Base-by-base conservation (phyloP, 2,797 vertebrate species). In the Anabas testudineus region DNA sequence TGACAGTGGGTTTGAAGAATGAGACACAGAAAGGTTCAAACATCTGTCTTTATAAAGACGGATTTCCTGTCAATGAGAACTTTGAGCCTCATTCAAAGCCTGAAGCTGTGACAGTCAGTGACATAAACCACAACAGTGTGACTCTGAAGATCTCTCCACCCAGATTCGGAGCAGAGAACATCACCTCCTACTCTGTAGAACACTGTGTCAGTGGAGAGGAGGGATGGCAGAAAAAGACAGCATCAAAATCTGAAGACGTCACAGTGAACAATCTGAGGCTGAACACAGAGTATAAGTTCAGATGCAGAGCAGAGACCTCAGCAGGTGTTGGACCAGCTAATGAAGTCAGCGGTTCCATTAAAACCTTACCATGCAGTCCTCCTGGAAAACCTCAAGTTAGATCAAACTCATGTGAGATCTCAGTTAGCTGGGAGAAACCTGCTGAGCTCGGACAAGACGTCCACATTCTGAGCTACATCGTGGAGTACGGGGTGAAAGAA, bases 221-320 rank as follows among this genome's bases (percentile, higher is more conserved):
- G 2, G 62, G 7, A 48, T 90, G 89, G 88, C 5, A 51, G 22
- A 60, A 49, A 16, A 4, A 61, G 24, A 53, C 9, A 1, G 55
- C 47, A 22, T 8, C 72, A 4, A 49, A 34, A 6, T 18, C 56
- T 21, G 58, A 13, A 49, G 70, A 74, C 18, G 43, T 89, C 39
- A 69, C 71, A 43, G 56, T 91, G 41, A 46, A 36, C 4, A 49
- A 42, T 9, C 71, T 91, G 66, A 39, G 30, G 18, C 71, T 74
- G 3, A 42, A 88, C 58, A 87, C 85, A 16, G 53, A 74, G 19
- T 90, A 91, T 8, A 43, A 51, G 70, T 81, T 93, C 71, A 87
- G 77, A 54, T 88, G 68, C 60, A 73, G 53, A 64, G 88, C 88
- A 13, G 78, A 80, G 64, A 81, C 74, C 58, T 37, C 76, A 53